Percentiles rank a stretch among this genome's conserved stretches.
phyloP scores from a whole-genome alignment of 1,140 invertebrate genomes.

The Meteorus sp. region DNA sequence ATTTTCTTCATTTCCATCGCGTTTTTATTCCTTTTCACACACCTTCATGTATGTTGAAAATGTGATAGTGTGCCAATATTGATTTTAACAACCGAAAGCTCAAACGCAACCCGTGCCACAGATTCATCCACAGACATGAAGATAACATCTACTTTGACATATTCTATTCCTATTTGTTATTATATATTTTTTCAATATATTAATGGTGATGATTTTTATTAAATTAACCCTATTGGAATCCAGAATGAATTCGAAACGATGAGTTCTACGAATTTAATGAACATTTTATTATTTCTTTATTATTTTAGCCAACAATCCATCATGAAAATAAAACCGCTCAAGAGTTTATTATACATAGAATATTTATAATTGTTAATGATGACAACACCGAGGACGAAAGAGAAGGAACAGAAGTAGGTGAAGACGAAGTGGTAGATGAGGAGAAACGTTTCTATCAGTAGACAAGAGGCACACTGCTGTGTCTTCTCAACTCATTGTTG shows the following conservation, averaged over 20 bases:
- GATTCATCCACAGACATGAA: slow-evolving; percentile 30
- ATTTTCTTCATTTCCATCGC: not conserved
- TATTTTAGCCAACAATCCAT: too few relatives aligned
- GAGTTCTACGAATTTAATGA: too few relatives aligned
- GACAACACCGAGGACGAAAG: too few relatives aligned
- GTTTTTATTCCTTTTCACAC: slow-evolving; percentile 11
- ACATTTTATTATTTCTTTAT: too few relatives aligned
- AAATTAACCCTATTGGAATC: too few relatives aligned
- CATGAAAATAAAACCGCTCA: too few relatives aligned
- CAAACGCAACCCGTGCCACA: slow-evolving; percentile 21
- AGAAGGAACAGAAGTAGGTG: too few relatives aligned
- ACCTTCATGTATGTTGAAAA: slow-evolving; percentile 9
- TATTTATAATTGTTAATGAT: too few relatives aligned
- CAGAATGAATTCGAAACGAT: too few relatives aligned
- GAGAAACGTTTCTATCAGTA: slow-evolving; percentile 3
- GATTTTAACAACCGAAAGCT: slow-evolving; percentile 41
- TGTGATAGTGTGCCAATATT: slow-evolving; percentile 40
- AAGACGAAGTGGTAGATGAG: not conserved
- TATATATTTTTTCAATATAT: too few relatives aligned
- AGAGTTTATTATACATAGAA: too few relatives aligned
- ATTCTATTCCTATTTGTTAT: not conserved
- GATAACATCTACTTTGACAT: not conserved
- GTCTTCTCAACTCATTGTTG: slow-evolving; percentile 24
- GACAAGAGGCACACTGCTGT: not conserved
- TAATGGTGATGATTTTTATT: too few relatives aligned